Evolutionary conservation across 2,888 invertebrate species (phyloP).

Genomic region (Acanthosepion pharaonis): DNA sequence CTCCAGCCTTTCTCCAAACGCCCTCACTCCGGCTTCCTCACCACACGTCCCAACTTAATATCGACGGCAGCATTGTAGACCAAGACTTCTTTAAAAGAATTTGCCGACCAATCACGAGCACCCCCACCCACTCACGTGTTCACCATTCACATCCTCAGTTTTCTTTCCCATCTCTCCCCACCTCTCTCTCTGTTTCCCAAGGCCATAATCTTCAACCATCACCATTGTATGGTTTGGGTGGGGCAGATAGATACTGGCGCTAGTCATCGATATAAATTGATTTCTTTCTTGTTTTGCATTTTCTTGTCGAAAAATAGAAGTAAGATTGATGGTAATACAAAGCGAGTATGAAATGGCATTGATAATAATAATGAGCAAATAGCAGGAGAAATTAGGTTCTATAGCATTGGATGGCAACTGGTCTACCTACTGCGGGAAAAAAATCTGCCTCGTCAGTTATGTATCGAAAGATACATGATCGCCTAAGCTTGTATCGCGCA

Average conservation of each 20-base stretch:
- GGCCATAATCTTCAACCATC: no score
- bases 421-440: no score
- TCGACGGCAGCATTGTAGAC: not conserved
- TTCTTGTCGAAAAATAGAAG: not conserved
- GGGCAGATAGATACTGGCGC: not conserved
- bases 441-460: no score
- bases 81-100: not conserved
- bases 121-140: not conserved
- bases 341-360: not conserved
- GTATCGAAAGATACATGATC: no score
- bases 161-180: not conserved
- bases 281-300: not conserved
- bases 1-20: not conserved
- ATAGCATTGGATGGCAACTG: no score
- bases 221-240: not conserved
- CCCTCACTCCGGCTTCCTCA: not conserved
- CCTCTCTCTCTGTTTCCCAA: not conserved
- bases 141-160: not conserved
- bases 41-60: not conserved
- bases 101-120: not conserved
- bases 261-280: not conserved
- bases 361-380: no score
- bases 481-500: no score
- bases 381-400: no score
- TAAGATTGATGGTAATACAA: not conserved